A percentile compares a stretch with the other conserved stretches of the same genome.
phyloP scores from a whole-genome alignment of 2,888 invertebrate species.

The Pachydiplax longipennis region DNA sequence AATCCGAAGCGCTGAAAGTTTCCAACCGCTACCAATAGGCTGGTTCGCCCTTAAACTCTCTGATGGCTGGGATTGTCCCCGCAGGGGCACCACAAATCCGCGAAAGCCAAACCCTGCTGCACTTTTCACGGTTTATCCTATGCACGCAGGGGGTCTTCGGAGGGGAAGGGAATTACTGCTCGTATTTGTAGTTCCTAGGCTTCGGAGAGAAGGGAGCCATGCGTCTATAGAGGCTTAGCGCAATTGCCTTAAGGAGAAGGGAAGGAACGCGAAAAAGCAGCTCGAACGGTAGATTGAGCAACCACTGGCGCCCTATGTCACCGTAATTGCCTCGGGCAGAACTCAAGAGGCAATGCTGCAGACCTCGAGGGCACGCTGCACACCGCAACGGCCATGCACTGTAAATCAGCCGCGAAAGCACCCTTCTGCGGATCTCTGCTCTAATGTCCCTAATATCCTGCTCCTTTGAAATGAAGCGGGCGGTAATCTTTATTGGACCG shows the following conservation, averaged over 20 bases:
- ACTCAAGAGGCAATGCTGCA: background rate
- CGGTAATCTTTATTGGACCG: background rate
- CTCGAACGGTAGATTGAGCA: background rate
- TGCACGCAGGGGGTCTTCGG: background rate
- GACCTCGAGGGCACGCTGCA: background rate
- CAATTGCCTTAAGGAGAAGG: background rate
- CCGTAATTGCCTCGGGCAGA: background rate
- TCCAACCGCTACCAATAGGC: background rate
- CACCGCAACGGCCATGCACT: background rate
- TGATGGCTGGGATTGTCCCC: background rate
- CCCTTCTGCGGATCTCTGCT: background rate
- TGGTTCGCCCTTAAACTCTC: slow-evolving; percentile 9
- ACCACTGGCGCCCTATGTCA: background rate
- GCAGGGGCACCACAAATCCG: slow-evolving; percentile 16
- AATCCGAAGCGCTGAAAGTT: slow-evolving; percentile 9
- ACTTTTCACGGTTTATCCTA: background rate
- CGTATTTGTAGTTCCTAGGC: background rate
- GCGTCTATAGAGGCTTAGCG: background rate
- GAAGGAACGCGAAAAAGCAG: background rate
- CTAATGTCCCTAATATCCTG: background rate
- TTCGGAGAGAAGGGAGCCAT: background rate
- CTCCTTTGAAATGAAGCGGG: background rate
- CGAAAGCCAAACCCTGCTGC: slow-evolving; percentile 15
- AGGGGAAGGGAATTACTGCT: background rate
- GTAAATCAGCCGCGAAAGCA: background rate